Conservation (phyloP, 2,113 vertebrate species). For the Ochotona princeps region DNA sequence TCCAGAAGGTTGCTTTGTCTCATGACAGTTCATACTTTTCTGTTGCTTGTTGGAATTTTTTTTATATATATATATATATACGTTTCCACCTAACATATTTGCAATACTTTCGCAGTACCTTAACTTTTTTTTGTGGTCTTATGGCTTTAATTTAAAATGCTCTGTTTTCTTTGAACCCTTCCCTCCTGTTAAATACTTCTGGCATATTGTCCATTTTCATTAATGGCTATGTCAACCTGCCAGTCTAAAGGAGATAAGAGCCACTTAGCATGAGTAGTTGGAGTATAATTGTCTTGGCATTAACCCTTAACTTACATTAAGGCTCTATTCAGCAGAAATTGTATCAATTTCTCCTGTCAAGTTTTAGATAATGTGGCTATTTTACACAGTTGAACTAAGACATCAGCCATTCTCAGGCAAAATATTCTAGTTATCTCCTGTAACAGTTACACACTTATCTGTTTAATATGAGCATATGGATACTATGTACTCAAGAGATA, state of each 20-base stretch:
- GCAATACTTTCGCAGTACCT: slow-evolving; percentile 82
- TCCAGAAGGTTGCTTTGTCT: slow-evolving; percentile 78
- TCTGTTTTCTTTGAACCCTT: slow-evolving; percentile 72
- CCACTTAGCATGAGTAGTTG: slow-evolving; percentile 86
- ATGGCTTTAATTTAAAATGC: slow-evolving; percentile 80
- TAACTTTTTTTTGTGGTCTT: slow-evolving; percentile 80
- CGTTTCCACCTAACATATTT: slow-evolving; percentile 85
- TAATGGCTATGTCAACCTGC: slow-evolving; percentile 77
- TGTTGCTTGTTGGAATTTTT: slow-evolving; percentile 85
- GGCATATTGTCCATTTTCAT: slow-evolving; percentile 79
- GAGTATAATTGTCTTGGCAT: slow-evolving; percentile 84
- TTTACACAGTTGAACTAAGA: slow-evolving; percentile 37
- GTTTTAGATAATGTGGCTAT: slow-evolving; percentile 32
- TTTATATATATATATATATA: slow-evolving; percentile 62
- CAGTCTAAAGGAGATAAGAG: slow-evolving; percentile 80
- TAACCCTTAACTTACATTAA: slow-evolving; percentile 88
- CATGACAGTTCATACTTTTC: slow-evolving; percentile 80
- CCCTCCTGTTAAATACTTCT: slow-evolving; percentile 77
- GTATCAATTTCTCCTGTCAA: slow-evolving; percentile 10
- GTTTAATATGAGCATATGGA: neutral
- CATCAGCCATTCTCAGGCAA: neutral
- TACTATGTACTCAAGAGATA: slow-evolving; percentile 17
- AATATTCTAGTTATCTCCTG: neutral
- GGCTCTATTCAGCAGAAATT: slow-evolving; percentile 91
- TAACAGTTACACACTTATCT: slow-evolving; percentile 24